Conservation (phyloP, 2,888 invertebrate species). For the Acleris emargana region DNA sequence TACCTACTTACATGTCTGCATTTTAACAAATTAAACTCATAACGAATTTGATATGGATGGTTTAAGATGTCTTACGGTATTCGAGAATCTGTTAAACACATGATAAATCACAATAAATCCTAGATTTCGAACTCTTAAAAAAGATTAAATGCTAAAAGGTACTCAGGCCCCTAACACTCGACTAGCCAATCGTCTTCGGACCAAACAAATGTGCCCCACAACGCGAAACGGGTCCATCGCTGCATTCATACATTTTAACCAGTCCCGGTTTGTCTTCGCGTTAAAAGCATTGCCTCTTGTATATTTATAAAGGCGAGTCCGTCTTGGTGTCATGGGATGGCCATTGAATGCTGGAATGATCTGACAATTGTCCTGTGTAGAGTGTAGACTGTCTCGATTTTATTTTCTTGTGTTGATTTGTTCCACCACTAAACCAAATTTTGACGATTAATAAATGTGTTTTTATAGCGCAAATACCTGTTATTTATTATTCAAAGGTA, state of each 20-base stretch:
- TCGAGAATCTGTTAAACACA: too few relatives aligned
- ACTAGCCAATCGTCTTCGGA: constrained; percentile 5
- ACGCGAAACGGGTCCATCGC: constrained; percentile 1
- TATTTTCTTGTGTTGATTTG: too few relatives aligned
- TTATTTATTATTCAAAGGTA: too few relatives aligned
- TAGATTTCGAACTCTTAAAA: neutral
- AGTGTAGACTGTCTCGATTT: neutral
- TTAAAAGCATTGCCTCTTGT: constrained; percentile 82
- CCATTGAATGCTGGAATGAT: constrained; percentile 8
- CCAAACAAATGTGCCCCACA: constrained; percentile 24
- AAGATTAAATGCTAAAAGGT: constrained; percentile 2
- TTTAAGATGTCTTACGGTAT: too few relatives aligned
- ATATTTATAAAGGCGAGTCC: constrained; percentile 72
- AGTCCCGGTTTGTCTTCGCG: constrained; percentile 61
- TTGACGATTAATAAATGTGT: too few relatives aligned
- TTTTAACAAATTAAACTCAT: too few relatives aligned
- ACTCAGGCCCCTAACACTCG: constrained; percentile 1
- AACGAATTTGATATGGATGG: too few relatives aligned
- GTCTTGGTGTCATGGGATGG: constrained; percentile 12
- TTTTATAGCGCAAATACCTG: too few relatives aligned
- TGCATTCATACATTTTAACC: constrained; percentile 78
- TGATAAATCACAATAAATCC: neutral
- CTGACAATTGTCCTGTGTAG: neutral
- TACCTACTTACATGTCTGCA: too few relatives aligned
- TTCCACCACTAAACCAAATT: too few relatives aligned